Evolutionary conservation across 2,113 vertebrate species (phyloP), one percentile per base, ranked within the genome.

Genomic region (Bostrychus sinensis): DNA sequence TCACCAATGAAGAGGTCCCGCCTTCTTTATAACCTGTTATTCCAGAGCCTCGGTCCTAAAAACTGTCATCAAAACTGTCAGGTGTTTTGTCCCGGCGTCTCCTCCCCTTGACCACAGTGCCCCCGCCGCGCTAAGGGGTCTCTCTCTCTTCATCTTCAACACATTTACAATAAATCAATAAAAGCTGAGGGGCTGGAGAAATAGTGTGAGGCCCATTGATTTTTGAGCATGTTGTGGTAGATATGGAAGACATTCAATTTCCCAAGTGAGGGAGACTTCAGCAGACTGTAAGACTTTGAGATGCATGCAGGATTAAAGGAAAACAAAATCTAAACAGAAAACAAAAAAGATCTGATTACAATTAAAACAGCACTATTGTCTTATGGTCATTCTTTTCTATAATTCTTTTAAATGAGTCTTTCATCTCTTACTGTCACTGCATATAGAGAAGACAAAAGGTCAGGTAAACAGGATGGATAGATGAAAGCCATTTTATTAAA

Each of bases 151-250:
- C 73, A 80, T 83, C 71, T 73, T 75, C 59, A 72, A 51, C 84
- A 75, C 77, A 70, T 85, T 76, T 84, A 70, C 72, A 70, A 83
- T 86, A 82, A 90, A 89, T 90, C 86, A 84, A 88, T 89, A 68
- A 23, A 68, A 80, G 82, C 75, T 67, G 77, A 83, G 66, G 72
- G 80, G 70, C 71, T 66, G 79, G 59, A 74, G 75, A 77, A 80
- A 80, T 81, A 70, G 80, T 76, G 76, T 43, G 72, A 78, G 63
- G 50, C 83, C 72, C 87, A 91, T 87, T 88, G 83, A 90, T 90
- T 91, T 89, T 83, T 89, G 85, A 63, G 70, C 80, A 86, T 83
- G 76, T 85, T 78, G 77, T 51, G 53, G 84, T 38, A 41, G 72
- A 70, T 64, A 68, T 50, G 25, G 74, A 79, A 69, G 62, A 64